Evolutionary conservation across 2,888 invertebrate species (phyloP), one percentile per base, ranked within the genome.

Genomic region (Aphrophora alni): DNA sequence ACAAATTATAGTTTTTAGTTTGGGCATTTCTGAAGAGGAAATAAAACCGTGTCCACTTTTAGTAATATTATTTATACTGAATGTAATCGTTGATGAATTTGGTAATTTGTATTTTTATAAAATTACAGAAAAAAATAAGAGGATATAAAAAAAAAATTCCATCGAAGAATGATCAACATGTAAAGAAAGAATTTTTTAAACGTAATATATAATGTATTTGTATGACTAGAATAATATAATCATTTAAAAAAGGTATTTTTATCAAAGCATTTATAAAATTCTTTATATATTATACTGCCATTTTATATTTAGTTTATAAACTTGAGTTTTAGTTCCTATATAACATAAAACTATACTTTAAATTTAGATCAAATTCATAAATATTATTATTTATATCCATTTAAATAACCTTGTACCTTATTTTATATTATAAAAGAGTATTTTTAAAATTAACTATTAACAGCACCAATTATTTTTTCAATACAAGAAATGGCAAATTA

Each of bases 81-180:
- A 27, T 72, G 24, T 28, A 51, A 44, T 71, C 71, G 71, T 26
- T 27, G 70, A 59, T 51, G 28, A 78, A 33, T 72, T 78, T 72
- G 72, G 78, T 71, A 59, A 78, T 78, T 78, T 78, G 78, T 78
- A 78, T 78, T 78, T 78, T 78, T 78, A 78, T 78, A 78, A 51
- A 78, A 78, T 78, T 77, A 70, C 44, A 12, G 10, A 44, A 44
- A 44, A 44, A 21, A 4, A 21, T 21, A 21, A 14, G 7, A 7
- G 59, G 21, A 33, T 33, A 8, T 5, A 8, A 33, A 8, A 8
- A 33, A 33, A 33, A 33, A 33, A 8, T 33, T 8, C 33, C 21
- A 44, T 59, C 21, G 21, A 21, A 59, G 21, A 21, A 59, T 21
- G 59, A 7, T 59, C 4, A 59, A n/a, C 12, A 3, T 59, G 59